Evolutionary conservation across 2,797 vertebrate genomes (phyloP), one percentile per base, ranked within the genome.

Genomic region (Danio tinwini): DNA sequence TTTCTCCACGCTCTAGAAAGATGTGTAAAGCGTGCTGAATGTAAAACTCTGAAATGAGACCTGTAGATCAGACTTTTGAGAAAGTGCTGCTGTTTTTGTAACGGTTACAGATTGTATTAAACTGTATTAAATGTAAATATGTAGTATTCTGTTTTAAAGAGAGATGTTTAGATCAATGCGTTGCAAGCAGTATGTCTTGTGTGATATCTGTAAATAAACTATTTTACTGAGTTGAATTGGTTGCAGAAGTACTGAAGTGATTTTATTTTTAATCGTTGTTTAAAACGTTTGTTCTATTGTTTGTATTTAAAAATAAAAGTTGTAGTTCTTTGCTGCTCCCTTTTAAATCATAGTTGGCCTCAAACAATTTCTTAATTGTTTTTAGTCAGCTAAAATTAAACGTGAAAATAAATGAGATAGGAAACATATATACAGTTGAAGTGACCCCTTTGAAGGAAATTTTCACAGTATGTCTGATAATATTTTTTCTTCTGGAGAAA

Each of bases 371-470:
- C 37, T 37, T 6, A 50, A 61, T 63, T 56, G 39, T 14, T 74
- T 55, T 58, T 75, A 68, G 42, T 79, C n/a, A 5, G 37, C 8
- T 53, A 12, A 52, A 52, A 59, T 62, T 40, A 56, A 81, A 72
- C 69, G 77, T 77, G 52, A 69, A 80, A 79, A 85, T 82, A 80
- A 85, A 82, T 19, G 68, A 68, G 14, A 55, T 61, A 49, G 67
- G 3, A 29, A 29, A 29, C 1, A 29, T n/a, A n/a, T n/a, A n/a
- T n/a, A n/a, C n/a, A n/a, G n/a, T n/a, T n/a, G n/a, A n/a, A n/a
- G n/a, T n/a, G n/a, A n/a, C n/a, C n/a, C n/a, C n/a, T n/a, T n/a
- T n/a, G n/a, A n/a, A n/a, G n/a, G n/a, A n/a, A n/a, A n/a, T n/a
- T n/a, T n/a, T n/a, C n/a, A n/a, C n/a, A n/a, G n/a, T n/a, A n/a